Percentiles rank a stretch among this genome's conserved stretches.
Evolutionary conservation across 2,113 vertebrate species (phyloP).

Genomic region (Choloepus hoffmanni): DNA sequence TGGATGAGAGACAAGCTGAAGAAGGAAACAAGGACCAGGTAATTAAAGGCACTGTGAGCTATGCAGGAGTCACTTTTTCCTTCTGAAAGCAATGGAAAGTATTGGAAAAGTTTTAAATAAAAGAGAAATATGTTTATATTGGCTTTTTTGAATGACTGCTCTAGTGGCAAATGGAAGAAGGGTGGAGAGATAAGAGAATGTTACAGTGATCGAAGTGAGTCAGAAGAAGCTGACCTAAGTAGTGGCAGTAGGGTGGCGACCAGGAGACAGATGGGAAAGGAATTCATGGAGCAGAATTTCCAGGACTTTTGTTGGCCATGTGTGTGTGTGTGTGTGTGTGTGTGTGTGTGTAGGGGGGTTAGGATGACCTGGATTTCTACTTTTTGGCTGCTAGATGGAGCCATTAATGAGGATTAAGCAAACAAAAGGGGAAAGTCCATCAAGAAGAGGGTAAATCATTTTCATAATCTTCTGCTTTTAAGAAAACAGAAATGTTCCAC

Average conservation of each 20-base stretch:
- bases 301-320: not conserved
- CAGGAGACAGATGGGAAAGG: not conserved
- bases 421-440: not conserved
- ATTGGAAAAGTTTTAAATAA: not conserved
- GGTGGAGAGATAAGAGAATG: not conserved
- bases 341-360: not conserved
- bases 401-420: not conserved
- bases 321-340: not conserved
- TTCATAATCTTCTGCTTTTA: conserved; percentile 1
- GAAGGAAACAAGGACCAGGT: not conserved
- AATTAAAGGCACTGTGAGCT: not conserved
- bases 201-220: not conserved
- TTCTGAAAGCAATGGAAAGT: not conserved
- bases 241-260: not conserved
- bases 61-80: not conserved
- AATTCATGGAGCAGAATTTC: not conserved
- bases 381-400: not conserved
- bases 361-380: not conserved
- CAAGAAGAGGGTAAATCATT: not conserved
- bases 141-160: conserved; percentile 3
- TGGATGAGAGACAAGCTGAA: not conserved
- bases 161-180: not conserved
- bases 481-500: conserved; percentile 5
- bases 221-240: not conserved
- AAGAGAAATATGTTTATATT: not conserved